Conservation (phyloP, 2,888 invertebrate species). For the Agriopis aurantiaria region DNA sequence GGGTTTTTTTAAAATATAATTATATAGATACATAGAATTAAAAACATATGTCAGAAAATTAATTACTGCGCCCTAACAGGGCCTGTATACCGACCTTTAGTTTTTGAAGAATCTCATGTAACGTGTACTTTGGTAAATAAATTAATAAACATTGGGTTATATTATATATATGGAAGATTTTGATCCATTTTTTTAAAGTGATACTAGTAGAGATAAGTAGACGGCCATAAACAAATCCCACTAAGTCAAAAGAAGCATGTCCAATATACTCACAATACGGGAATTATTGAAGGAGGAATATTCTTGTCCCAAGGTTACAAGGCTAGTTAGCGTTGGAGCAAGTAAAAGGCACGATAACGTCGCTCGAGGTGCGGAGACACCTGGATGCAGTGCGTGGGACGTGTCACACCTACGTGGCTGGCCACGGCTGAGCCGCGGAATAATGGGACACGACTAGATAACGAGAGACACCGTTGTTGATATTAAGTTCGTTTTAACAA, state of each 20-base stretch:
- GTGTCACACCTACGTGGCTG: constrained; percentile 65
- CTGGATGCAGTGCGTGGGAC: constrained; percentile 76
- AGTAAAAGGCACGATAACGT: constrained; percentile 32
- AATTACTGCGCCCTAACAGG: no score
- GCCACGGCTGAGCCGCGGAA: constrained; percentile 46
- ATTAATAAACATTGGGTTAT: no score
- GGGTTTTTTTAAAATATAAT: no score
- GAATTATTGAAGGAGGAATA: background rate
- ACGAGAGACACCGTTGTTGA: constrained; percentile 29
- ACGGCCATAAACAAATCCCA: background rate
- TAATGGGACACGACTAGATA: constrained; percentile 62
- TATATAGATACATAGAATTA: no score
- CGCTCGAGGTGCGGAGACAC: constrained; percentile 56
- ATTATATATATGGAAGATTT: no score
- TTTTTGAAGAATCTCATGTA: no score
- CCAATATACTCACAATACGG: background rate
- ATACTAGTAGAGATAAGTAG: no score
- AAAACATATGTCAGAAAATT: no score
- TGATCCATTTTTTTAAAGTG: no score
- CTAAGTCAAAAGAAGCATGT: background rate
- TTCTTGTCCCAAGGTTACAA: background rate
- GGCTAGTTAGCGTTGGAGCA: constrained; percentile 32
- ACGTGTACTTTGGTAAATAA: no score
- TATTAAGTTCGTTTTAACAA: constrained; percentile 33
- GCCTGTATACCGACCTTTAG: no score